Base-by-base conservation (phyloP, 30 jellyfish, hydroid and myxozoan genomes). In the Turritopsis dohrnii region DNA sequence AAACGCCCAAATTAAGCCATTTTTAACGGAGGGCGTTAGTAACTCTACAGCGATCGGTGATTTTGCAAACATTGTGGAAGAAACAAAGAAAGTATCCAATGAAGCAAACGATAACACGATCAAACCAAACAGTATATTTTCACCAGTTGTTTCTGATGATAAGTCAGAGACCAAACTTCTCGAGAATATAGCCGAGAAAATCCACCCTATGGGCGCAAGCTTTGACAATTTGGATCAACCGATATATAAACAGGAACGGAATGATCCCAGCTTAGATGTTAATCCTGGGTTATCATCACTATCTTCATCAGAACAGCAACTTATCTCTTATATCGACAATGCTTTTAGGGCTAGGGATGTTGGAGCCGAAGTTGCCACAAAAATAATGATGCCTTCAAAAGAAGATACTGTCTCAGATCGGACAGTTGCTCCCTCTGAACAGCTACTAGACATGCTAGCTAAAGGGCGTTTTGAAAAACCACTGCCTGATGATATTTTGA, bases 401-500 rank as follows among this genome's bases (percentile, higher is more conserved):
- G 89, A 73, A 16, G 96, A 88, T 71, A 80, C 86, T 23, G 52
- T 87, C 20, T 80, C 81, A 69, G 97, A 90, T 52, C 88, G 86
- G 27, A 81, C 96, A 7, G 82, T 92, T 0, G 81, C 96, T 8
- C 98, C 98, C 21, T 87, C 98, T 5, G 98, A 92, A 29, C 98
- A 88, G 75, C 88, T 92, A 18, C 84, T 92, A 8, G 98, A 92
- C 74, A 87, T 88, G 83, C 71, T 92, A 60, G 84, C 98, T 29
- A 81, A 89, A 25, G 96, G 96, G 20, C 82, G 79, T 26, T 84
- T 92, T 76, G 81, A 77, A 54, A 86, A 85, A 30, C 96, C 96
- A 26, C 76, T 92, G 52, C 77, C 98, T 41, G 98, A 87, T 20
- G 83, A 52, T 66, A 95, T 76, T 0, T 82, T 92, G 75, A 84